Evolutionary conservation across 2,888 invertebrate genomes (phyloP).

Genomic region (Hemaris fuciformis): DNA sequence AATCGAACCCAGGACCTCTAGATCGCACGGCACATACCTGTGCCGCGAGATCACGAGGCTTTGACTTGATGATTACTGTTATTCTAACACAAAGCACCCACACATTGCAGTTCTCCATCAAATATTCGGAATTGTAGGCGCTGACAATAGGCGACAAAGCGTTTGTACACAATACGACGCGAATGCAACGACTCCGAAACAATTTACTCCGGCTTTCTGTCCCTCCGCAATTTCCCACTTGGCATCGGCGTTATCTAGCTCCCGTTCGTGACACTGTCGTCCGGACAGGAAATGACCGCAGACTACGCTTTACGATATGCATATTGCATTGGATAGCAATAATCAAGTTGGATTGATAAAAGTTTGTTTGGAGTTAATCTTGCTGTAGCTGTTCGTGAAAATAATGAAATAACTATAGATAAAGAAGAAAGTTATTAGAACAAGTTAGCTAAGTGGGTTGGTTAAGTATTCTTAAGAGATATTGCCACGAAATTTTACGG

Average conservation of each 20-base stretch:
- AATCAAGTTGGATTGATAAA: not conserved
- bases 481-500: too few species aligned
- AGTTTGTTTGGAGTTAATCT: not conserved
- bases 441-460: too few species aligned
- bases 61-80: too few species aligned
- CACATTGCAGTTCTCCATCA: too few species aligned
- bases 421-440: too few species aligned
- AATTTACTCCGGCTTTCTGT: constrained; percentile 4
- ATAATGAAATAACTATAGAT: too few species aligned
- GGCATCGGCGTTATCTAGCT: constrained; percentile 38
- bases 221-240: constrained; percentile 43
- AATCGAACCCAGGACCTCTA: too few species aligned
- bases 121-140: not conserved
- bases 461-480: too few species aligned
- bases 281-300: constrained; percentile 25
- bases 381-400: too few species aligned
- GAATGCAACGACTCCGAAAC: constrained; percentile 3
- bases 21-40: too few species aligned
- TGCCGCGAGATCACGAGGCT: too few species aligned
- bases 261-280: constrained; percentile 23
- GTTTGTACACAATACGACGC: constrained; percentile 19
- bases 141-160: not conserved
- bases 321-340: not conserved
- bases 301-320: not conserved
- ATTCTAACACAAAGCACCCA: too few species aligned